Conservation (phyloP, 2,113 vertebrate species). For the Zapus hudsonius region DNA sequence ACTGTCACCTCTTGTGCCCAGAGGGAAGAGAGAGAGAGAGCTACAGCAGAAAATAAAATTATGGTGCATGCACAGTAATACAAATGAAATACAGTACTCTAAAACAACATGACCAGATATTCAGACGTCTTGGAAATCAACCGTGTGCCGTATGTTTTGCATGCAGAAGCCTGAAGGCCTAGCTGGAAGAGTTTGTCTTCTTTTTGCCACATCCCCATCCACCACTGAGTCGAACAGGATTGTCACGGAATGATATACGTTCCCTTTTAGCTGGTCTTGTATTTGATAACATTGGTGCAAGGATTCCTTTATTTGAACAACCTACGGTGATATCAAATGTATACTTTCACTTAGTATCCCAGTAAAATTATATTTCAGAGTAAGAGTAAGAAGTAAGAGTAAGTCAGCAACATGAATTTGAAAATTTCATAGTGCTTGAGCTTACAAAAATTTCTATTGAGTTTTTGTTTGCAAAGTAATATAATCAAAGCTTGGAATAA, state of each 20-base stretch:
- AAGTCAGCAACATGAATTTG: conserved; percentile 41
- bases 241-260: conserved; percentile 92
- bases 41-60: conserved; percentile 64
- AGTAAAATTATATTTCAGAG: conserved; percentile 52
- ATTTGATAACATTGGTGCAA: conserved; percentile 81
- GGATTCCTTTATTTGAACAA: conserved; percentile 85
- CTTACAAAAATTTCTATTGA: conserved; percentile 26
- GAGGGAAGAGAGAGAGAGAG: conserved; percentile 74
- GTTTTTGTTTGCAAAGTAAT: conserved; percentile 53
- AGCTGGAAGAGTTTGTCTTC: conserved; percentile 84
- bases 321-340: conserved; percentile 76
- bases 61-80: conserved; percentile 68
- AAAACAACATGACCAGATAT: conserved; percentile 69
- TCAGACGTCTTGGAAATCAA: conserved; percentile 75
- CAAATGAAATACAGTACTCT: conserved; percentile 66
- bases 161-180: conserved; percentile 70
- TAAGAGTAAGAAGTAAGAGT: conserved; percentile 38
- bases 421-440: neutral
- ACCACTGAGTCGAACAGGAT: conserved; percentile 88
- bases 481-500: conserved; percentile 16
- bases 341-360: conserved; percentile 60
- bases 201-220: conserved; percentile 97
- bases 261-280: conserved; percentile 86
- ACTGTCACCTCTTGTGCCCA: conserved; percentile 67
- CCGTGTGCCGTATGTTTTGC: conserved; percentile 53